A percentile compares a stretch with the other conserved stretches of the same genome.
Conservation (phyloP, 2,113 vertebrate genomes). For the Dendrocopos noguchii region DNA sequence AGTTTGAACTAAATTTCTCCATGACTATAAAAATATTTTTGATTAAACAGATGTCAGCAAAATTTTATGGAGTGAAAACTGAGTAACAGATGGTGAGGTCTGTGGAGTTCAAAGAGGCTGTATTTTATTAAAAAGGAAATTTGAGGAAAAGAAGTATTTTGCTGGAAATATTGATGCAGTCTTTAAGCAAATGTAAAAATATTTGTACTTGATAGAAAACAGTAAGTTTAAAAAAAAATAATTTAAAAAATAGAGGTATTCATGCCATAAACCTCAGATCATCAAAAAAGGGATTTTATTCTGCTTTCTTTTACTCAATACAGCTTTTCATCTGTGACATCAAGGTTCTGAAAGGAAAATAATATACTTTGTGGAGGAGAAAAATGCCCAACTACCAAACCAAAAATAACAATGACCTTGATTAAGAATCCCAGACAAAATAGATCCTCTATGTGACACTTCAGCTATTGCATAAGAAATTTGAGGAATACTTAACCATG, state of each 20-base stretch:
- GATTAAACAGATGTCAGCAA: constrained; percentile 71
- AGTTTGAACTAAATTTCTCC: constrained; percentile 42
- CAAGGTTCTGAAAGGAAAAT: neutral
- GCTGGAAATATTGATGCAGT: constrained; percentile 49
- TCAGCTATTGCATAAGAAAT: neutral
- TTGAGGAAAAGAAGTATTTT: constrained; percentile 41
- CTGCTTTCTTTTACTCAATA: neutral
- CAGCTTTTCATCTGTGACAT: neutral
- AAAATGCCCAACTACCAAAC: neutral
- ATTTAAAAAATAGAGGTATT: neutral
- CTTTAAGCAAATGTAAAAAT: constrained; percentile 34
- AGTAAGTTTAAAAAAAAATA: neutral
- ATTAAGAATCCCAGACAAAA: neutral
- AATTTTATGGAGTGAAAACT: constrained; percentile 67
- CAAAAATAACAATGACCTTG: neutral
- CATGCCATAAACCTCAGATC: neutral
- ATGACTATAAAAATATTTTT: constrained; percentile 52
- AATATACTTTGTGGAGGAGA: neutral
- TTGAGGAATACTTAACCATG: neutral
- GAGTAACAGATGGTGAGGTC: constrained; percentile 67
- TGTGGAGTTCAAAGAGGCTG: constrained; percentile 45
- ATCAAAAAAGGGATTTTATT: neutral
- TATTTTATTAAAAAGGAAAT: constrained; percentile 61
- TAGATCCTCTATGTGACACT: neutral
- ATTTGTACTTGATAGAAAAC: constrained; percentile 28